Base-by-base conservation (phyloP, 2,113 vertebrate species). In the Prietella phreatophila region DNA sequence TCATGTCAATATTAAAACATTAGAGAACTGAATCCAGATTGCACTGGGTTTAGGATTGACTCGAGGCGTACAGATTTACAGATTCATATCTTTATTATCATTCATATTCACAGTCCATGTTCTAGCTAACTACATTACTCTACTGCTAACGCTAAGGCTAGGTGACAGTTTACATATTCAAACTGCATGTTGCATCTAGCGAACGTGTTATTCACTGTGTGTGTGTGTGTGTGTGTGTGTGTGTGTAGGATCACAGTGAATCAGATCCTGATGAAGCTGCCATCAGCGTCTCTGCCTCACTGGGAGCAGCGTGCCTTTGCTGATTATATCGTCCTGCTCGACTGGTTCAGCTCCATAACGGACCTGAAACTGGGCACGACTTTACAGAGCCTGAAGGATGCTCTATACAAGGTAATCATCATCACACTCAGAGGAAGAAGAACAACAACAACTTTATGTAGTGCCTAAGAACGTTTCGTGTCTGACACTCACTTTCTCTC, bases 321-420 rank as follows among this genome's bases (percentile, higher is more conserved):
- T 85, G 96, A 98, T 91, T 99, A 97, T 81, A 94, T 99, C 84
- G 63, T 99, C 69, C 93, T 99, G 80, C 94, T 99, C 42, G 98
- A 99, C 93, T 99, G 98, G 98, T 98, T 97, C 93, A 99, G 96
- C 93, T 96, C 96, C 86, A 93, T 95, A 1, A 93, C 93, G 85
- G 97, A 99, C 89, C 96, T 99, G 90, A 94, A 91, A 61, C 89
- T 98, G 75, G 97, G 97, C 87, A 97, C 96, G 89, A 97, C 96
- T 60, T 94, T 99, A n/a, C 96, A 95, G 91, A 99, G 98, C 91
- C 96, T 99, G 91, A 99, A 99, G 95, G 98, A 99, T 88, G 98
- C 98, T 0, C 97, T 99, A 89, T 99, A 91, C 92, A 99, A 99
- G 96, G 98, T 99, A 86, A 36, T 47, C 3, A 7, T 47, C 20